A percentile compares a stretch with the other conserved stretches of the same genome.
These are phyloP conservation scores for Acyrthosiphon pisum DNA, from an alignment of 1,140 invertebrate species.

Conservation along the genomic window DNA sequence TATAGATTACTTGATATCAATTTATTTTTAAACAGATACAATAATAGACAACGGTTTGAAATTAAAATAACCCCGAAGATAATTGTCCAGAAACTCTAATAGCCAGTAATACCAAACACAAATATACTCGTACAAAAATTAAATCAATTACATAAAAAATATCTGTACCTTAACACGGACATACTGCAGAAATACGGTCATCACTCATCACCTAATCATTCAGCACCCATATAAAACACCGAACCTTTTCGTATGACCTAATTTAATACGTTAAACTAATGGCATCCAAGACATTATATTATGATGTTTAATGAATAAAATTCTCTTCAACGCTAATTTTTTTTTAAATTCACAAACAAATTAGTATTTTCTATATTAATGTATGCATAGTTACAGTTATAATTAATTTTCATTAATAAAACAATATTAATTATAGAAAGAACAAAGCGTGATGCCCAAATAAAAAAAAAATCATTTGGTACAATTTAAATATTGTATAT, in stretches of 20 bases:
- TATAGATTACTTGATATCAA: no score
- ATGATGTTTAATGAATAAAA: slow-evolving; percentile 3
- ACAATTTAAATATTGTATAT: background rate
- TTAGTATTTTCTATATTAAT: background rate
- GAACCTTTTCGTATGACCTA: background rate
- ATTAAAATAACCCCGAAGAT: no score
- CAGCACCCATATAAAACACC: background rate
- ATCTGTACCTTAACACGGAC: background rate
- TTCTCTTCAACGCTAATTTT: background rate
- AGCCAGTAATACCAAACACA: background rate
- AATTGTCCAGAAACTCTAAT: background rate
- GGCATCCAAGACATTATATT: background rate
- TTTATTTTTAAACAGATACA: background rate
- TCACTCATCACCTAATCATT: background rate
- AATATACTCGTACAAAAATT: background rate
- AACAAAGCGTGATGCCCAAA: background rate
- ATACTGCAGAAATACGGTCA: background rate
- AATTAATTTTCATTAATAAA: background rate
- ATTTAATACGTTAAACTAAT: background rate
- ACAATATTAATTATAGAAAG: background rate
- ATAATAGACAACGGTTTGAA: background rate
- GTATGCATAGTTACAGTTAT: background rate
- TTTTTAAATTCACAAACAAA: slow-evolving; percentile 2
- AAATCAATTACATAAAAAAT: background rate
- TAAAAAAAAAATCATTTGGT: background rate